Base-by-base conservation (phyloP, 2,888 invertebrate species). In the Eupithecia exiguata region DNA sequence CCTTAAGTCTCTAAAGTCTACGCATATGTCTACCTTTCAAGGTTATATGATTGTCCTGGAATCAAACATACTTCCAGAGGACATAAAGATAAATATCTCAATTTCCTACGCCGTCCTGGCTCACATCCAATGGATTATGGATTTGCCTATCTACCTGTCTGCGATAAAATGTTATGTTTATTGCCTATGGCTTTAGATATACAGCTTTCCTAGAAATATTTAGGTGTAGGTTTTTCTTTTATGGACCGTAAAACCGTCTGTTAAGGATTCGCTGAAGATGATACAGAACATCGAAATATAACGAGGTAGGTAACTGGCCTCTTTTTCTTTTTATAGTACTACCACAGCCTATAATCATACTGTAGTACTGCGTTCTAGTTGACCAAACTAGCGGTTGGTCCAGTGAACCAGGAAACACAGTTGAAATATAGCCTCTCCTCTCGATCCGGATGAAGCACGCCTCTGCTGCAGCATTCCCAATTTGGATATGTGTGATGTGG, bases 41-140 rank as follows among this genome's bases (percentile, higher is more conserved):
- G 35, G 46, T 68, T 68, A 70, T 43, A 49, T 65, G 63, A 63
- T 67, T 62, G 53, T 53, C 53, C n/a, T 38, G 58, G 63, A 69
- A 68, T 49, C 49, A 46, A 70, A 62, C 38, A 49, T 53, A 62
- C 68, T 58, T 25, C 16, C 30, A 70, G 53, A 62, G 69, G 62
- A 14, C 30, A 35, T 75, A 72, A 67, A 67, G 74, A 74, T 74
- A 71, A 69, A 69, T 30, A 74, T 71, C 69, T 61, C 58, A 74
- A 74, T 71, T 74, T 67, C 71, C 71, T 67, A 6, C 18, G 14
- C 69, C 43, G 43, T 74, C 69, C 25, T 75, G 74, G 74, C 74
- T 35, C 40, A 36, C 62, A 53, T 49, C 72, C 75, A 75, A 70
- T 61, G 46, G 65, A 46, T 71, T 72, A 65, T 65, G 65, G 65